A percentile compares a stretch with the other conserved stretches of the same genome.
phyloP scores from a whole-genome alignment of 2,888 invertebrate genomes.

The Scaptomyza parva region DNA sequence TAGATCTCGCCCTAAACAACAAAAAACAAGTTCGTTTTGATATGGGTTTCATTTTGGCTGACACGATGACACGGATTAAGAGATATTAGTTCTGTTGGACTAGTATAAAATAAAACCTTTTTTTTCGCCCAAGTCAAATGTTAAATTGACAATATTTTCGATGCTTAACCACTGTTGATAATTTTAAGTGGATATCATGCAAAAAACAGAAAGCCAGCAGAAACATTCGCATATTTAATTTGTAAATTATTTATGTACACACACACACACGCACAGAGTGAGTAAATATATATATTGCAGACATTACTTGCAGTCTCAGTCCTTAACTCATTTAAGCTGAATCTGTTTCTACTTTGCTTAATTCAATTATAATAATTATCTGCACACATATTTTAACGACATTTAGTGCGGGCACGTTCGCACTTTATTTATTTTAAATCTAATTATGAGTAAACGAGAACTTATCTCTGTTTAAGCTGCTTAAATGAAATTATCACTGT shows the following conservation, averaged over 20 bases:
- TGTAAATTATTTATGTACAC: conserved; percentile 1
- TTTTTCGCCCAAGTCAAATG: conserved; percentile 1
- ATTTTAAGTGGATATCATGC: conserved; percentile 2
- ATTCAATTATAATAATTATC: conserved; percentile 4
- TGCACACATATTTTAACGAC: neutral
- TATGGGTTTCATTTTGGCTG: conserved; percentile 46
- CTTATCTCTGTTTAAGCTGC: too few relatives aligned
- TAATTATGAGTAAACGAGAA: neutral
- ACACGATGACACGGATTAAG: conserved; percentile 3
- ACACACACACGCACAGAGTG: neutral
- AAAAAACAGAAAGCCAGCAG: too few relatives aligned
- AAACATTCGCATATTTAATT: conserved; percentile 14
- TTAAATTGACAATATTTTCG: neutral
- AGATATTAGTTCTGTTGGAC: too few relatives aligned
- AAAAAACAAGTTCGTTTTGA: conserved; percentile 26
- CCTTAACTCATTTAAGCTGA: neutral
- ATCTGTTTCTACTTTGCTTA: neutral
- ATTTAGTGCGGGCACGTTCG: too few relatives aligned
- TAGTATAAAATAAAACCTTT: too few relatives aligned
- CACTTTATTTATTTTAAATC: neutral
- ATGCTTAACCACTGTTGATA: conserved; percentile 5
- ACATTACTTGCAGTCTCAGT: conserved; percentile 3
- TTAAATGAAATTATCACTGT: too few relatives aligned
- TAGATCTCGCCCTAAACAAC: neutral
- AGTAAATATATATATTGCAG: neutral